Evolutionary conservation across 2,797 vertebrate species (phyloP), one percentile per base, ranked within the genome.

Genomic region (Poecilia gillii): DNA sequence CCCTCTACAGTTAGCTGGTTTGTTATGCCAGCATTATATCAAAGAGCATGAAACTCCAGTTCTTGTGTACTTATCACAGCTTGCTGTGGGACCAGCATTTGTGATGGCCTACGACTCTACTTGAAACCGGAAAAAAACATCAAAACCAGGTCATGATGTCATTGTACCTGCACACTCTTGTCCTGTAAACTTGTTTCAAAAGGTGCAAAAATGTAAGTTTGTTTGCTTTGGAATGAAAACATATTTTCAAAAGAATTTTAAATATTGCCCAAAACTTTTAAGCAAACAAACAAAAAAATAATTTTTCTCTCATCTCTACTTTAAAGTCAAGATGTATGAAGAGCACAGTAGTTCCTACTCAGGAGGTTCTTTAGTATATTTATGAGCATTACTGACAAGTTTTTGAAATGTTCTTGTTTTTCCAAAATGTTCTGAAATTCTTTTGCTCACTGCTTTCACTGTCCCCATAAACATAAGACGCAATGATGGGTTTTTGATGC

Each of bases 11-110:
- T 80, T 83, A 77, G 76, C 31, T 73, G 16, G 45, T 85, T 47
- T 91, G 86, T 92, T 92, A 87, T 92, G 89, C 81, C 89, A 93
- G 87, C 87, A 92, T 55, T 62, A 66, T 74, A 85, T 83, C 25
- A 77, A 66, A 73, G 71, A 79, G 74, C 41, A 77, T 70, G 46
- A 86, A 87, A 81, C 75, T 81, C 76, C 49, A 81, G 85, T 80
- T 85, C 76, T 73, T 73, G 43, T 84, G 68, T 79, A 43, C 80
- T 79, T 59, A 73, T 68, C 49, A 71, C 51, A 79, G 62, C 82
- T 82, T 86, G 72, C 55, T 77, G 53, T n/a, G 59, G 75, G 71
- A 82, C 76, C 70, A 62, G 73, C 59, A 75, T 76, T 81, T 85
- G 73, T 47, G 13, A 72, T 18, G 64, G 74, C 64, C 59, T 47